Percentiles rank a stretch among this genome's conserved stretches.
phyloP scores from a whole-genome alignment of 2,113 vertebrate species.

The Pteruthius melanotis region DNA sequence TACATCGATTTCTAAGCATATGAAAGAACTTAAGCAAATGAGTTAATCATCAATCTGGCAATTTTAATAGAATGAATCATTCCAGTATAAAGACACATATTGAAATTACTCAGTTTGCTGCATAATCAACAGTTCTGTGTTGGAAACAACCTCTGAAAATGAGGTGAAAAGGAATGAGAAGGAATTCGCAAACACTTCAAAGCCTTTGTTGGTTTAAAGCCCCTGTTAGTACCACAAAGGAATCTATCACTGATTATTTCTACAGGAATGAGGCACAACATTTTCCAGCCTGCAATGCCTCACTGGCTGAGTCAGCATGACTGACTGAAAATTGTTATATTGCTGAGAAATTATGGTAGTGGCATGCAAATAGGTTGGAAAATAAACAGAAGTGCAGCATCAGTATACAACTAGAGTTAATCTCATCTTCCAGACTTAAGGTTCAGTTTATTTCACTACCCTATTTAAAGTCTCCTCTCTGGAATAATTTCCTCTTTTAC shows the following conservation, averaged over 20 bases:
- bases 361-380: not conserved
- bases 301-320: not conserved
- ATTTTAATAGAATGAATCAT: not conserved
- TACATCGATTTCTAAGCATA: not conserved
- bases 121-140: not conserved
- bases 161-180: not conserved
- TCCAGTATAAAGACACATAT: not conserved
- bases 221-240: not conserved
- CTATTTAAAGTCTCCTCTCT: not conserved
- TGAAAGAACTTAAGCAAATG: not conserved
- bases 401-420: not conserved
- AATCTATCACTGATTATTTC: not conserved
- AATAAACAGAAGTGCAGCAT: not conserved
- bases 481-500: not conserved
- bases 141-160: not conserved
- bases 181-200: not conserved
- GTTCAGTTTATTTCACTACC: not conserved
- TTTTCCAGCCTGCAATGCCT: not conserved
- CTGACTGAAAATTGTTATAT: not conserved
- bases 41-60: not conserved
- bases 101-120: not conserved
- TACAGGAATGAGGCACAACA: not conserved
- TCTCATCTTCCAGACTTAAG: not conserved
- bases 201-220: not conserved
- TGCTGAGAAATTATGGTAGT: not conserved